A percentile compares a stretch with the other conserved stretches of the same genome.
Evolutionary conservation across 2,113 vertebrate species (phyloP).

Genomic region (Tonatia bakeri): DNA sequence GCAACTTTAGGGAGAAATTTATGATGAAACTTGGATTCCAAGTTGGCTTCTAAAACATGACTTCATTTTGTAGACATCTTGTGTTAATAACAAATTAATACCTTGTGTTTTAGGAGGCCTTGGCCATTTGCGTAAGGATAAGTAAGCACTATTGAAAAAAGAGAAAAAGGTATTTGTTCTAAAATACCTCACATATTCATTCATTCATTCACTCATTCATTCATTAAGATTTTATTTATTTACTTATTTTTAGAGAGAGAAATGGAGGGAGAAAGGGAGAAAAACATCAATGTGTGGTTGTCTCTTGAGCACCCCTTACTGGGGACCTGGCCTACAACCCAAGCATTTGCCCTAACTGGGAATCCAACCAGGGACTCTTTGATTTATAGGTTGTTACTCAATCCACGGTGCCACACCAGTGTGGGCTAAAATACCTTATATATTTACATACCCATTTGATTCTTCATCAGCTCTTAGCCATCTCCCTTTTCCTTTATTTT

Average conservation of each 20-base stretch:
- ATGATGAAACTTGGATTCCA: not conserved
- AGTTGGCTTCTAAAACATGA: not conserved
- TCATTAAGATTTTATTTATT: too few species aligned
- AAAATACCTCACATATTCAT: not conserved
- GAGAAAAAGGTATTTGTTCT: not conserved
- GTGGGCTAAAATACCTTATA: too few species aligned
- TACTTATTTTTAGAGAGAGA: too few species aligned
- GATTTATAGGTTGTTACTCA: too few species aligned
- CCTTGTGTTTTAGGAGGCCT: not conserved
- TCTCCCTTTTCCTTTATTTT: not conserved
- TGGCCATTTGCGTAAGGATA: not conserved
- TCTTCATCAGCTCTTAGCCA: not conserved
- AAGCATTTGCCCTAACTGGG: too few species aligned
- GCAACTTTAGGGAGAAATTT: not conserved
- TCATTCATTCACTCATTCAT: not conserved
- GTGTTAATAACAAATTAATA: not conserved
- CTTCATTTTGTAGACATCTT: not conserved
- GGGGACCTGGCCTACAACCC: too few species aligned
- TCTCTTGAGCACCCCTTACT: too few species aligned
- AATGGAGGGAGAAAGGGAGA: too few species aligned
- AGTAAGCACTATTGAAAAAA: not conserved
- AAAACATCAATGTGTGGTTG: too few species aligned
- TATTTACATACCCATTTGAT: not conserved
- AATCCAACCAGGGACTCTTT: too few species aligned
- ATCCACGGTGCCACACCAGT: too few species aligned